These are phyloP conservation scores for Melanostigma gelatinosum DNA, from an alignment of 2,113 vertebrate genomes.

Conservation along the genomic window DNA sequence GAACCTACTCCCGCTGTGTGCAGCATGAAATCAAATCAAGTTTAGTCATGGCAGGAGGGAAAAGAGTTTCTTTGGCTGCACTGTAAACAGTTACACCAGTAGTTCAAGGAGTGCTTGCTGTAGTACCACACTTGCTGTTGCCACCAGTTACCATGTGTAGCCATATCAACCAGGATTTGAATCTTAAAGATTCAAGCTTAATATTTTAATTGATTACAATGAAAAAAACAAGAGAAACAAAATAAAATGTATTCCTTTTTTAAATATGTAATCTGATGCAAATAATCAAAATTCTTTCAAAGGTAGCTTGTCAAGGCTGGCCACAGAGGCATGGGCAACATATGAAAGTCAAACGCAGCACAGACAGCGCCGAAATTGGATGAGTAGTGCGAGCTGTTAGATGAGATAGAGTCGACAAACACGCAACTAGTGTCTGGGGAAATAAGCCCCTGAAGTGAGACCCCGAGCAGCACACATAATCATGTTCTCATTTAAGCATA, in stretches of 20 bases:
- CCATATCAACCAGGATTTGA: too few species aligned
- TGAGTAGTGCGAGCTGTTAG: conserved; percentile 43
- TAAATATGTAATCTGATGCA: background rate
- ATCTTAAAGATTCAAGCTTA: background rate
- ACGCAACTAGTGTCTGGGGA: conserved; percentile 27
- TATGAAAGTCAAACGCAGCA: conserved; percentile 57
- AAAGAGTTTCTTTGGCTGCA: too few species aligned
- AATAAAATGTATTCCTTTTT: background rate
- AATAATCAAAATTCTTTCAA: background rate
- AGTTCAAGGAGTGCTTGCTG: too few species aligned
- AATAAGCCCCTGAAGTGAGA: conserved; percentile 38
- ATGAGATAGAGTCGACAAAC: conserved; percentile 59
- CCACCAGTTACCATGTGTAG: too few species aligned
- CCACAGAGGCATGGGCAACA: conserved; percentile 25
- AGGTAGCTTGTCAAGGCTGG: background rate
- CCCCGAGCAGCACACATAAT: conserved; percentile 25
- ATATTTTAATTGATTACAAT: background rate
- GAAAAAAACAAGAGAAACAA: background rate
- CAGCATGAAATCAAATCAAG: too few species aligned
- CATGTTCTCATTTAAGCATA: conserved; percentile 22
- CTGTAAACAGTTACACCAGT: too few species aligned
- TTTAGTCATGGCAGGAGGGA: too few species aligned
- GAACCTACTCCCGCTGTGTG: too few species aligned
- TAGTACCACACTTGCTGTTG: too few species aligned
- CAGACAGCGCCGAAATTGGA: conserved; percentile 55